A percentile compares a stretch with the other conserved stretches of the same genome.
phyloP scores from a whole-genome alignment of 1,140 invertebrate species.

The Nymphalis io region DNA sequence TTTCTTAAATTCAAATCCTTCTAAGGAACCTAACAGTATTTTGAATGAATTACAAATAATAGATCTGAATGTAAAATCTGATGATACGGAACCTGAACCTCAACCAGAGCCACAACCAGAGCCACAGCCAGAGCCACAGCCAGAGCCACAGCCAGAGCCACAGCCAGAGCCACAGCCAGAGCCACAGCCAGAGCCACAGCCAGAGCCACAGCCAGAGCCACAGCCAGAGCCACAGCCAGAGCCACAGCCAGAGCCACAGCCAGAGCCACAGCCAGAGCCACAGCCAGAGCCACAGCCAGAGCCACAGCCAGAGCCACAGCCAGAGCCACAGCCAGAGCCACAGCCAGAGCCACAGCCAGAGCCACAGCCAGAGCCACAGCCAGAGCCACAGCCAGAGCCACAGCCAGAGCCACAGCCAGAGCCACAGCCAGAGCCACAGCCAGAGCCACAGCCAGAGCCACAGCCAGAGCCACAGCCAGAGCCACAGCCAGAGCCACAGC shows the following conservation, averaged over 20 bases:
- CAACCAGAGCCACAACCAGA: not conserved
- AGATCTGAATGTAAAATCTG: not conserved
- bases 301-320: too few relatives aligned
- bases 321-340: too few relatives aligned
- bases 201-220: not conserved
- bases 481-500: not conserved
- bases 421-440: not conserved
- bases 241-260: not conserved
- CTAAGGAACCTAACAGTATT: not conserved
- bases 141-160: too few relatives aligned
- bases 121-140: too few relatives aligned
- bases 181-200: too few relatives aligned
- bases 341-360: too few relatives aligned
- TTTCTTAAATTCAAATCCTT: not conserved
- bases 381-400: too few relatives aligned
- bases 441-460: not conserved
- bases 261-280: not conserved
- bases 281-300: too few relatives aligned
- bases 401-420: too few relatives aligned
- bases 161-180: too few relatives aligned
- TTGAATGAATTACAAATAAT: not conserved
- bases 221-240: not conserved
- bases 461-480: not conserved
- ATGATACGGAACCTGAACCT: not conserved
- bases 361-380: too few relatives aligned